Evolutionary conservation across 2,888 invertebrate genomes (phyloP).

Genomic region (Athalia rosae): DNA sequence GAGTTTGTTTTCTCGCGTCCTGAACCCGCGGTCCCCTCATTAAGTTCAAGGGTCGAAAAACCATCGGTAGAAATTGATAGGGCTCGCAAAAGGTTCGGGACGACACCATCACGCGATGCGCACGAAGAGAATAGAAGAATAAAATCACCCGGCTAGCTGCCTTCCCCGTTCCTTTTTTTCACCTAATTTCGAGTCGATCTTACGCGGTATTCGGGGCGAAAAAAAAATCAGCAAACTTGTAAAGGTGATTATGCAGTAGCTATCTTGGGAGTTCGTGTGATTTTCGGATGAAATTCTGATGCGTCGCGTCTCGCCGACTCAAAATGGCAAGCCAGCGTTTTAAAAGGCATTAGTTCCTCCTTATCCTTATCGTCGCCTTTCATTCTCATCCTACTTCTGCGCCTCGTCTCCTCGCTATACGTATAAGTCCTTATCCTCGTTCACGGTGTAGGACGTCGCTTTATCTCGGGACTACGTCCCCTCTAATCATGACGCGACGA

Average conservation of each 20-base stretch:
- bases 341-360: slow-evolving; percentile 17
- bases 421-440: slow-evolving; percentile 20
- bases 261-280: too few species aligned
- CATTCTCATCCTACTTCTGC: slow-evolving; percentile 8
- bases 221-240: too few species aligned
- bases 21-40: neutral
- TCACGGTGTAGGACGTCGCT: slow-evolving; percentile 25
- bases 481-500: slow-evolving; percentile 35
- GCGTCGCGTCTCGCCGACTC: neutral
- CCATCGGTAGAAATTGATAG: neutral
- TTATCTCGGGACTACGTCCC: slow-evolving; percentile 17
- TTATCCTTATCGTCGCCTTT: slow-evolving; percentile 18
- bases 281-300: neutral
- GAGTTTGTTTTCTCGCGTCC: slow-evolving; percentile 35
- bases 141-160: slow-evolving; percentile 12
- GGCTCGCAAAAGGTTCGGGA: neutral
- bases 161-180: neutral
- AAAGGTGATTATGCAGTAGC: too few species aligned
- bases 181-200: too few species aligned
- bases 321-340: slow-evolving; percentile 11
- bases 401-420: neutral
- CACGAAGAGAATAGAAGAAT: neutral
- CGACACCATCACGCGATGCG: neutral
- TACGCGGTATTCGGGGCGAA: too few species aligned
- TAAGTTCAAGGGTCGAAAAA: slow-evolving; percentile 2